Evolutionary conservation across 2,113 vertebrate genomes (phyloP).

Genomic region (Ivindomyrus marchei): DNA sequence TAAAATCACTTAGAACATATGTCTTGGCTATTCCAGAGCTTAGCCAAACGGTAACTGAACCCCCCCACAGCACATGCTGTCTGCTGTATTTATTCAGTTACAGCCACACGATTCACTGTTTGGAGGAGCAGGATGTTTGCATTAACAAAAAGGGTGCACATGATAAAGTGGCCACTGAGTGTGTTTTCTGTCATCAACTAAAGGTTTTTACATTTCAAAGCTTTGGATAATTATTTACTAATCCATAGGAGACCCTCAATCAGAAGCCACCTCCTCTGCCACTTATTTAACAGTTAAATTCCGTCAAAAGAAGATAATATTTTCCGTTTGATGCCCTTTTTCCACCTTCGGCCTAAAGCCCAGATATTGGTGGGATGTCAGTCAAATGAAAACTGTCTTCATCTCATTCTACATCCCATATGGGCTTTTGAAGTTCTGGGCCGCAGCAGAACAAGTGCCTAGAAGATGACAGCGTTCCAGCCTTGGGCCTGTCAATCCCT

Average conservation of each 20-base stretch:
- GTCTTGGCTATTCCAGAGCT: background rate
- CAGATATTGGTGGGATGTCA: constrained; percentile 26
- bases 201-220: background rate
- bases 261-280: background rate
- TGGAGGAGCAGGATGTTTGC: background rate
- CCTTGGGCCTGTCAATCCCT: constrained; percentile 23
- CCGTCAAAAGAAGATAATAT: background rate
- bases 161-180: background rate
- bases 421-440: constrained; percentile 12
- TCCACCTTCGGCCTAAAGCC: constrained; percentile 18
- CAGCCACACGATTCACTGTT: background rate
- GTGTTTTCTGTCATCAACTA: background rate
- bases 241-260: background rate
- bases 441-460: constrained; percentile 29
- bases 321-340: constrained; percentile 15
- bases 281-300: constrained; percentile 11
- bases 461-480: constrained; percentile 28
- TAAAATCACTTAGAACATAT: background rate
- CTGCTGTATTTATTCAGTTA: background rate
- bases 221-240: background rate
- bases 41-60: background rate
- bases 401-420: background rate
- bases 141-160: background rate
- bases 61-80: background rate
- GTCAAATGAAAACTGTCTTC: background rate